phyloP scores from a whole-genome alignment of 2,888 invertebrate genomes.

The Odontocolon sp. region DNA sequence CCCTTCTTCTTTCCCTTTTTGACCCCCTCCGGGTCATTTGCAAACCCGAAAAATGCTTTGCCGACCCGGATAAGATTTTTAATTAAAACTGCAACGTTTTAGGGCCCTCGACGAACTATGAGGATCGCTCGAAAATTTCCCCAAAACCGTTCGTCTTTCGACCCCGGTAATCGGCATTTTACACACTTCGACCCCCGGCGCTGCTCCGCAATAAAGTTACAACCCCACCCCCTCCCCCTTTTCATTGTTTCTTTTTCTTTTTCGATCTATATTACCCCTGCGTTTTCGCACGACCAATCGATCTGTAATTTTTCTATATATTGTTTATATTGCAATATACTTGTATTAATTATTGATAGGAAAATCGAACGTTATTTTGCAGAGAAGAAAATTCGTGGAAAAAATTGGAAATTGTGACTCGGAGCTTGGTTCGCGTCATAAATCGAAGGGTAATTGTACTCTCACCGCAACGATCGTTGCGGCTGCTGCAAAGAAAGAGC shows the following conservation, averaged over 20 bases:
- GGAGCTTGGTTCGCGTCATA: conserved; percentile 35
- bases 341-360: neutral
- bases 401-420: neutral
- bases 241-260: conserved; percentile 20
- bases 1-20: neutral
- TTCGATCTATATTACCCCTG: conserved; percentile 28
- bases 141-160: conserved; percentile 28
- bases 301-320: neutral
- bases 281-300: conserved; percentile 18
- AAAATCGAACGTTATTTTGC: neutral
- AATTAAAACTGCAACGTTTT: conserved; percentile 64
- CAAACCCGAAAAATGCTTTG: too few species aligned
- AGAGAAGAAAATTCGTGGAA: neutral
- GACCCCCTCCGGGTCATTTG: conserved; percentile 15
- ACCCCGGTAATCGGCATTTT: conserved; percentile 18
- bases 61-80: conserved; percentile 50
- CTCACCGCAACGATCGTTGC: conserved; percentile 44
- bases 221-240: neutral
- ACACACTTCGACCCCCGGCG: neutral
- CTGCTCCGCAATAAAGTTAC: neutral
- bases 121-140: conserved; percentile 50
- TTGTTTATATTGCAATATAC: neutral
- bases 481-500: conserved; percentile 46
- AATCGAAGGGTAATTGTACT: conserved; percentile 50
- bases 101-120: conserved; percentile 7